These are phyloP conservation scores for Baccha elongata DNA, from an alignment of 2,888 invertebrate genomes.

Conservation along the genomic window DNA sequence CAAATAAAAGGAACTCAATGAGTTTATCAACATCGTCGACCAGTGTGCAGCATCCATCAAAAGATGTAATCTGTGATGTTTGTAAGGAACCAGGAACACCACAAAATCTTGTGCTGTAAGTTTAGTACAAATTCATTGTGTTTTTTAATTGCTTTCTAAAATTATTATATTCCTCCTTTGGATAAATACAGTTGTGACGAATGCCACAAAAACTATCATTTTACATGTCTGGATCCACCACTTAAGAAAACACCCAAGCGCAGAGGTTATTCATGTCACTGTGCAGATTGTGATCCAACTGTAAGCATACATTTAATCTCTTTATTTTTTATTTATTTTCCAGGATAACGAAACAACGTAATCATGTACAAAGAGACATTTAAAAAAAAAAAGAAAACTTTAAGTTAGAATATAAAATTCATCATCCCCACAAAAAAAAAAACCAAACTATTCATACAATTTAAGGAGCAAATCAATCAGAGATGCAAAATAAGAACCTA, in stretches of 20 bases:
- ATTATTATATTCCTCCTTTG: no score
- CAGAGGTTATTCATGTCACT: slow-evolving; percentile 97
- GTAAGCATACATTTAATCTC: slow-evolving; percentile 83
- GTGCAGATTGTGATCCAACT: slow-evolving; percentile 96
- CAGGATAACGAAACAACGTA: slow-evolving; percentile 69
- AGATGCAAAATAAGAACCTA: neutral
- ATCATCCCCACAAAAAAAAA: slow-evolving; percentile 14
- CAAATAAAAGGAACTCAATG: slow-evolving; percentile 52
- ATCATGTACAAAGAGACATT: slow-evolving; percentile 58
- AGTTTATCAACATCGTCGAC: slow-evolving; percentile 47
- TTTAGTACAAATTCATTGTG: neutral
- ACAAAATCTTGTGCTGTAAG: slow-evolving; percentile 78
- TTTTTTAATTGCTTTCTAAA: slow-evolving; percentile 69
- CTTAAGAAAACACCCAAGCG: slow-evolving; percentile 96
- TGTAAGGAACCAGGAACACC: slow-evolving; percentile 78
- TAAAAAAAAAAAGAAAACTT: slow-evolving; percentile 14
- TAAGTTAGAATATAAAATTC: slow-evolving; percentile 35
- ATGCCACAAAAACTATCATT: slow-evolving; percentile 95
- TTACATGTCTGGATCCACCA: slow-evolving; percentile 96
- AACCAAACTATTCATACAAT: slow-evolving; percentile 11
- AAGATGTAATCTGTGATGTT: slow-evolving; percentile 75
- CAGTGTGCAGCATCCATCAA: slow-evolving; percentile 59
- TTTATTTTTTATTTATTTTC: neutral
- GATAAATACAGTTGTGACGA: slow-evolving; percentile 90
- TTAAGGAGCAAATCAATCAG: slow-evolving; percentile 17